phyloP scores from a whole-genome alignment of 2,113 vertebrate genomes.

The Bos indicus region DNA sequence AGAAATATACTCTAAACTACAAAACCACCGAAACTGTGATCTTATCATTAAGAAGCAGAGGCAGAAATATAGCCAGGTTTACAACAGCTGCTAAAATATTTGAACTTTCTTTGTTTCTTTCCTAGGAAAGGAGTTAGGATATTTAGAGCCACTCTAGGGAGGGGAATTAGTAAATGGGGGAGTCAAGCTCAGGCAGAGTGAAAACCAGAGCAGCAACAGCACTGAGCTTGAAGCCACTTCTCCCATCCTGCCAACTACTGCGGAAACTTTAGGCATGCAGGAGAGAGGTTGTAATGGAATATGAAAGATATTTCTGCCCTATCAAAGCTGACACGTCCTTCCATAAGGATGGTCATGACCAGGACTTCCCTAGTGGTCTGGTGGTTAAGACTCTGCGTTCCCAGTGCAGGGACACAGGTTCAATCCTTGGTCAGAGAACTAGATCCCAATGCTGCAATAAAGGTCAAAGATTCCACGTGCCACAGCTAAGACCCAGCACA shows the following conservation, averaged over 20 bases:
- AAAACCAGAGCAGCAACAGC: background rate
- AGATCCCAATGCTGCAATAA: background rate
- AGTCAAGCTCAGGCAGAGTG: background rate
- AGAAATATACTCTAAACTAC: background rate
- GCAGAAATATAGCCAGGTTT: background rate
- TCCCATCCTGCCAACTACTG: background rate
- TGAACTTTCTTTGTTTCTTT: constrained; percentile 19
- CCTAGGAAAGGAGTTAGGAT: background rate
- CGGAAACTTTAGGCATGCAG: background rate
- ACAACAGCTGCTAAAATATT: background rate
- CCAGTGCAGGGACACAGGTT: background rate
- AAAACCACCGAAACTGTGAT: background rate
- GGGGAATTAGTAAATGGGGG: background rate
- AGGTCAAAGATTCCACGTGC: background rate
- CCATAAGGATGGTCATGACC: background rate
- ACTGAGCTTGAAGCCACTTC: background rate
- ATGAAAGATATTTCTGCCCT: background rate
- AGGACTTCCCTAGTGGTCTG: background rate
- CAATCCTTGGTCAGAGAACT: background rate
- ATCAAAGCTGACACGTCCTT: background rate
- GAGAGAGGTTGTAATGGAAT: background rate
- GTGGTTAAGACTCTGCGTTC: background rate
- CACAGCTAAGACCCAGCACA: background rate
- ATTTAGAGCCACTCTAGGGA: background rate
- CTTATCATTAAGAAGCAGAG: background rate